Conservation (phyloP, 53 echinoderm and acorn worm species). For the Holothuria scabra region DNA sequence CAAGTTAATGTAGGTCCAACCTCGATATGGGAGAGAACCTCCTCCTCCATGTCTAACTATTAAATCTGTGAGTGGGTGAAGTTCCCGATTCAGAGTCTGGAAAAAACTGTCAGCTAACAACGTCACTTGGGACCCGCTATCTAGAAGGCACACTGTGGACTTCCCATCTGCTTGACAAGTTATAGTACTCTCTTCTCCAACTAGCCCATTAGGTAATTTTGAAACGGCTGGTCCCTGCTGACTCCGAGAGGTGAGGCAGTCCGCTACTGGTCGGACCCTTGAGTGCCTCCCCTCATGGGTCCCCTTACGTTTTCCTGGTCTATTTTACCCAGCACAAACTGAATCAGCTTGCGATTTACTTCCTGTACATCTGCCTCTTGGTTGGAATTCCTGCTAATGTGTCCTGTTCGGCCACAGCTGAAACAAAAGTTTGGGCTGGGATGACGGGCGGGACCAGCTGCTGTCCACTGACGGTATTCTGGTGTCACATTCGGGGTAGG, state of each 20-base stretch:
- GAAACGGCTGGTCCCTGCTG: no score
- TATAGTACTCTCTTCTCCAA: background rate
- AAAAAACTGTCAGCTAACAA: slow-evolving; percentile 30
- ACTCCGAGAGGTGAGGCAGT: background rate
- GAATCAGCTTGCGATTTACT: slow-evolving; percentile 4
- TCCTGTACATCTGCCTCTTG: background rate
- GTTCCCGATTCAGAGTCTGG: slow-evolving; percentile 3
- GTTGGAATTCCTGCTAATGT: background rate
- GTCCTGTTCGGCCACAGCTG: background rate
- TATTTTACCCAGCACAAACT: slow-evolving; percentile 4
- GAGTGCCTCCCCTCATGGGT: background rate
- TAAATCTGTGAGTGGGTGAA: slow-evolving; percentile 59
- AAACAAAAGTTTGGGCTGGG: slow-evolving; percentile 13
- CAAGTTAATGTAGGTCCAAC: no score
- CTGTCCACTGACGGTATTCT: slow-evolving; percentile 17
- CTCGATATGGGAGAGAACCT: background rate
- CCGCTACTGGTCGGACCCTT: background rate
- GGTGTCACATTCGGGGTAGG: background rate
- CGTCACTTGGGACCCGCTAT: slow-evolving; percentile 73
- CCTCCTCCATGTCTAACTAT: slow-evolving; percentile 68
- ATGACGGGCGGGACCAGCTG: background rate
- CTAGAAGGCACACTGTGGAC: slow-evolving; percentile 42
- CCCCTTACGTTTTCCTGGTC: background rate
- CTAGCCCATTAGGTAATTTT: background rate
- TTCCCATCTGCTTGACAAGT: no score